A percentile compares a stretch with the other conserved stretches of the same genome.
phyloP scores from a whole-genome alignment of 2,888 invertebrate species.

The Syrphus vitripennis region DNA sequence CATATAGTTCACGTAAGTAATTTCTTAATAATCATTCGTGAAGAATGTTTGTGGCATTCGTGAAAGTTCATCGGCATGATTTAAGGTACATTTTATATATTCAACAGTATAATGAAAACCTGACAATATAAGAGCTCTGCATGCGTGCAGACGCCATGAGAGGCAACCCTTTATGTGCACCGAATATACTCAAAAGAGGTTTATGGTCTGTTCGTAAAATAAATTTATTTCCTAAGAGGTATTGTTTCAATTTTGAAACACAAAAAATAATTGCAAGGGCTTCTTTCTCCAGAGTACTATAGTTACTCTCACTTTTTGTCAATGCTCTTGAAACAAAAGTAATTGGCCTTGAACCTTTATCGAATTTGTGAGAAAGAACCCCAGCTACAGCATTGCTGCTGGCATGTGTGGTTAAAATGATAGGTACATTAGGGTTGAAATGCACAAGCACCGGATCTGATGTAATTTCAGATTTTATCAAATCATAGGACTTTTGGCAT shows the following conservation, averaged over 20 bases:
- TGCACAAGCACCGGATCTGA: constrained; percentile 33
- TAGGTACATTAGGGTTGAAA: constrained; percentile 15
- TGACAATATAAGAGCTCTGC: not conserved
- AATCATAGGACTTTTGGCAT: constrained; percentile 14
- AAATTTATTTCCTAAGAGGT: constrained; percentile 52
- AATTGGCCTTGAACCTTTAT: not conserved
- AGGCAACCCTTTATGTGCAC: not conserved
- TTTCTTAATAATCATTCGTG: not conserved
- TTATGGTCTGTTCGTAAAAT: constrained; percentile 52
- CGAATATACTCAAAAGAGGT: not conserved
- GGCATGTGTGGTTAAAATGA: constrained; percentile 34
- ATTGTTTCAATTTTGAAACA: constrained; percentile 60
- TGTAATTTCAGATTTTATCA: not conserved
- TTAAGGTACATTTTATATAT: not conserved
- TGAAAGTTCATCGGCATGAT: not conserved
- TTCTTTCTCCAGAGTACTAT: no score
- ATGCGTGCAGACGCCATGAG: constrained; percentile 10
- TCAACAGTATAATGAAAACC: not conserved
- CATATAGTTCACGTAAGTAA: not conserved
- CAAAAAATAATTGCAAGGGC: constrained; percentile 48
- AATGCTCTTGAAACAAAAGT: constrained; percentile 27
- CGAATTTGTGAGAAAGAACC: constrained; percentile 16
- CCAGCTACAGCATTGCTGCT: constrained; percentile 28
- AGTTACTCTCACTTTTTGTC: constrained; percentile 23
- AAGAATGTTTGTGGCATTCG: not conserved